Conservation (phyloP, 2,888 invertebrate genomes). For the Gortyna flavago region DNA sequence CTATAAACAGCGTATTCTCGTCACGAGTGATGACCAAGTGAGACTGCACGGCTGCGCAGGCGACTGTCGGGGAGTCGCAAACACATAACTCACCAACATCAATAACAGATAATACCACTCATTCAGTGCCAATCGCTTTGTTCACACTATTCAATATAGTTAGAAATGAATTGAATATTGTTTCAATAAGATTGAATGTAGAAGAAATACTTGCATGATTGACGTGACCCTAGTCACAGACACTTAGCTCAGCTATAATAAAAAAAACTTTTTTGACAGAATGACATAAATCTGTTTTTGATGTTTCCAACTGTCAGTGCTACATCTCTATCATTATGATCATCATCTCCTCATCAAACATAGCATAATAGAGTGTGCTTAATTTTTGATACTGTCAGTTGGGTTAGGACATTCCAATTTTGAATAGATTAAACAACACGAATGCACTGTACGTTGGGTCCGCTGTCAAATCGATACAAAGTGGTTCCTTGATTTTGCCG, state of each 20-base stretch:
- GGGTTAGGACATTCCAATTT: constrained; percentile 25
- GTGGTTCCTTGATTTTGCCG: constrained; percentile 37
- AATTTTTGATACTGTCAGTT: constrained; percentile 11
- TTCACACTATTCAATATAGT: constrained; percentile 68
- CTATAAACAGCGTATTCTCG: constrained; percentile 71
- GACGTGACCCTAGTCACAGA: background rate
- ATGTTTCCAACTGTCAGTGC: background rate
- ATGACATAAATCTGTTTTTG: background rate
- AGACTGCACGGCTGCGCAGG: constrained; percentile 82
- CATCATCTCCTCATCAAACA: background rate
- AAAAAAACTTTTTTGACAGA: background rate
- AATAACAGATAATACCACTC: constrained; percentile 81
- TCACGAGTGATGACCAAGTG: constrained; percentile 76
- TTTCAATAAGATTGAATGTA: constrained; percentile 23
- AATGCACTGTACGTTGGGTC: constrained; percentile 41
- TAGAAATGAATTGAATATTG: constrained; percentile 45
- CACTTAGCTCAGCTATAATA: background rate
- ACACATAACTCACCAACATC: constrained; percentile 79
- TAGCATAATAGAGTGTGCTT: background rate
- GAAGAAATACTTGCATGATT: constrained; percentile 8
- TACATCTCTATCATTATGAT: background rate
- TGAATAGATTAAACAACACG: constrained; percentile 20
- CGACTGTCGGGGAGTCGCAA: constrained; percentile 65
- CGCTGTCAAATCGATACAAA: constrained; percentile 29
- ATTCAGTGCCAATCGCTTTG: constrained; percentile 78